A percentile compares a stretch with the other conserved stretches of the same genome.
Evolutionary conservation across 2,888 invertebrate genomes (phyloP).

Genomic region (Tridacna gigas): DNA sequence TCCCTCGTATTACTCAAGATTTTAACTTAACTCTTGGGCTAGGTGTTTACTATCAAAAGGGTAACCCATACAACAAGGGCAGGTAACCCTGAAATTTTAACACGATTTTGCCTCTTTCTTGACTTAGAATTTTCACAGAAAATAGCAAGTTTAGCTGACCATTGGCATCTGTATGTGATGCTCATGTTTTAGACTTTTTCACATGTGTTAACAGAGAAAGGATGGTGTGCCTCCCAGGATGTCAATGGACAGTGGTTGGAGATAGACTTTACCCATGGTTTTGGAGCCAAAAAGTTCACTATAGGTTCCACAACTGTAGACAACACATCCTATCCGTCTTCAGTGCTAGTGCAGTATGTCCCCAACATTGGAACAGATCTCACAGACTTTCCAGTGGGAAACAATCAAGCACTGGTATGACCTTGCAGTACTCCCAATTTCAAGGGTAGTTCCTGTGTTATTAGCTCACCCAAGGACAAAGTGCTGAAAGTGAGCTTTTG

Average conservation of each 20-base stretch:
- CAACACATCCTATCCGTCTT: slow-evolving; percentile 9
- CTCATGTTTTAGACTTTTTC: too few species aligned
- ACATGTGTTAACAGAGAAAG: slow-evolving; percentile 9
- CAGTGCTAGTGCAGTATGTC: slow-evolving; percentile 42
- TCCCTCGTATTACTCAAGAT: too few species aligned
- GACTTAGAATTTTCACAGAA: too few species aligned
- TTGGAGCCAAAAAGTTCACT: slow-evolving; percentile 35
- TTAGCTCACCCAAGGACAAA: too few species aligned
- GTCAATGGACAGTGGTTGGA: slow-evolving; percentile 13
- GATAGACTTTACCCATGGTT: slow-evolving; percentile 7
- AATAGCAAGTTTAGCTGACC: background rate
- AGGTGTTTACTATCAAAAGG: too few species aligned
- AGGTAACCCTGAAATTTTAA: too few species aligned
- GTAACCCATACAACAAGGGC: too few species aligned
- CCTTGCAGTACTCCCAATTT: background rate
- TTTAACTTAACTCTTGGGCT: too few species aligned
- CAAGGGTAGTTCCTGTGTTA: too few species aligned
- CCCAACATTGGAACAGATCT: slow-evolving; percentile 31
- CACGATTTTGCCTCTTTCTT: too few species aligned
- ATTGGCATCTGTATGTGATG: too few species aligned
- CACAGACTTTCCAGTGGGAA: slow-evolving; percentile 16
- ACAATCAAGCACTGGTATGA: slow-evolving; percentile 16
- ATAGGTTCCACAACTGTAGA: slow-evolving; percentile 10
- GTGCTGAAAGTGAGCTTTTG: too few species aligned
- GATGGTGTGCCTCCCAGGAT: slow-evolving; percentile 39